Base-by-base conservation (phyloP, 2,113 vertebrate species). In the Pterophyllum scalare region DNA sequence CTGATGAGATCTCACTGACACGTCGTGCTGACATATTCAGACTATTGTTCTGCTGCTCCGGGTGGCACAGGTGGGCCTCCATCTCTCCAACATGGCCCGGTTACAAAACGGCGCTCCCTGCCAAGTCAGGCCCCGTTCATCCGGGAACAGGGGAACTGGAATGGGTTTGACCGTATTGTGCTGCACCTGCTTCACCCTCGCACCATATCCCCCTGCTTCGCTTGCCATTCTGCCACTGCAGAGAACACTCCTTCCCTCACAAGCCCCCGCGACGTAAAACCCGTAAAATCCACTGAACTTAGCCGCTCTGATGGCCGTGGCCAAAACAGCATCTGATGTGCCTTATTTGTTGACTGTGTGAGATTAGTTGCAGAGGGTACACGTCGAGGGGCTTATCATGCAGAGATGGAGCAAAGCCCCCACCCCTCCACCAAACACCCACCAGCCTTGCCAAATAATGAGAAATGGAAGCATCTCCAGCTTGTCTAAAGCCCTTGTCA, bases 321-420 rank as follows among this genome's bases (percentile, higher is more conserved):
- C 95, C 95, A 96, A 95, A 93, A 95, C 93, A 94, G 94, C 96
- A 96, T 96, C 95, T 96, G 95, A 96, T 93, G 93, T 79, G 95
- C 93, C 95, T 95, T 95, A 95, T 94, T 95, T 95, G 95, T 96
- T 96, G 94, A 95, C 95, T 92, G 93, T 93, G 93, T 80, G 91
- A 94, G 95, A 95, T 95, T 94, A 95, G 93, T 72, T 92, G 90
- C 93, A 93, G 93, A 95, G 94, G 95, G 94, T 92, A 86, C 87
- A 90, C 93, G 92, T 92, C 88, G 79, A 86, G 46, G 82, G 93
- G 93, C 94, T 95, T 87, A 91, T 75, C 88, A 86, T 75, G 88
- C 89, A 79, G 56, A 83, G 77, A 93, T 58, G 77, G 57, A 72
- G 74, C 15, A 60, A 79, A 58, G 78, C 81, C 89, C 80, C 90